Percentiles rank a stretch among this genome's conserved stretches.
phyloP scores from a whole-genome alignment of 2,888 invertebrate species.

The Escarpia spicata region DNA sequence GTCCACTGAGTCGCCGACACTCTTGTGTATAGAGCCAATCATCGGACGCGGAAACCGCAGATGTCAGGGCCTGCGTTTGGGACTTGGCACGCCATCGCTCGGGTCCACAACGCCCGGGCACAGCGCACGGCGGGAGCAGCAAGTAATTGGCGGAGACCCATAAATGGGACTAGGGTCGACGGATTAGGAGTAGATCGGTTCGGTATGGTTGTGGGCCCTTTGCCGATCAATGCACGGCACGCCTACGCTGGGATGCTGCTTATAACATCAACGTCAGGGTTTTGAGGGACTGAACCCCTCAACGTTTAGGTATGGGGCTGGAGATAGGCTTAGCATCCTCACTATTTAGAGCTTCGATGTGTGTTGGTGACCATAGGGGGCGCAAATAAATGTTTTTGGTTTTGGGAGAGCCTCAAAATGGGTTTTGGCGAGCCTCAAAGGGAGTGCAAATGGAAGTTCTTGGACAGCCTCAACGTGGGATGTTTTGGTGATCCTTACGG shows the following conservation, averaged over 20 bases:
- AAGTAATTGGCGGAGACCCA: constrained; percentile 7
- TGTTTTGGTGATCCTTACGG: too few species aligned
- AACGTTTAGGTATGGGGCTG: too few species aligned
- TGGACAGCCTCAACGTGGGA: too few species aligned
- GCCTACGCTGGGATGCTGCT: neutral
- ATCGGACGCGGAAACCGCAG: neutral
- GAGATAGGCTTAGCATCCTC: too few species aligned
- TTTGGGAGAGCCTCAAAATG: too few species aligned
- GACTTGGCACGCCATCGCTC: neutral
- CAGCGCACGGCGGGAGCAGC: neutral
- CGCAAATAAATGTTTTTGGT: too few species aligned
- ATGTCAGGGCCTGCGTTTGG: neutral
- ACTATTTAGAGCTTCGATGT: too few species aligned
- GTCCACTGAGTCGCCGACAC: neutral
- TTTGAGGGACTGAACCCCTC: too few species aligned
- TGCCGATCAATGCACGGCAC: neutral
- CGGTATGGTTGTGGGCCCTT: neutral
- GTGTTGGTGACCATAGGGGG: too few species aligned
- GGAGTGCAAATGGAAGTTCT: too few species aligned
- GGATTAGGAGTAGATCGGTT: neutral
- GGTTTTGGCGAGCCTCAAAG: too few species aligned
- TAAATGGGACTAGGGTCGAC: neutral
- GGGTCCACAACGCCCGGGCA: neutral
- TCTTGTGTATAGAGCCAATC: neutral
- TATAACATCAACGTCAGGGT: too few species aligned